A percentile compares a stretch with the other conserved stretches of the same genome.
phyloP scores from a whole-genome alignment of 2,797 vertebrate genomes.

The Gallinago solitaria region DNA sequence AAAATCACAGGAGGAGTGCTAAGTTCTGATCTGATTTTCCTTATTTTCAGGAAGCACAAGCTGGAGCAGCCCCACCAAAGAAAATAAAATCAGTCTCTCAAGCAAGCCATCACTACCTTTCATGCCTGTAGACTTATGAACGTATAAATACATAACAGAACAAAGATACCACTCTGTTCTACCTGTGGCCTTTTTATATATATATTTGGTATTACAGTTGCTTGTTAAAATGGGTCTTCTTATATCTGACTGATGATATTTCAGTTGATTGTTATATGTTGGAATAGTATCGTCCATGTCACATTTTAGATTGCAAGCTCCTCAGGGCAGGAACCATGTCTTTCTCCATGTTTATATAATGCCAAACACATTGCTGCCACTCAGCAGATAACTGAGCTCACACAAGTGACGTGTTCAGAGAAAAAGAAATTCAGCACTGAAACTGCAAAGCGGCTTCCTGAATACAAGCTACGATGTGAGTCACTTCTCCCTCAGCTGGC shows the following conservation, averaged over 20 bases:
- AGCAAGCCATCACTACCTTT: not conserved
- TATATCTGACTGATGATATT: not conserved
- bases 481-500: conserved; percentile 36
- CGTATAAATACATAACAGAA: not conserved
- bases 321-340: conserved; percentile 28
- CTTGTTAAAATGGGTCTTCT: conserved; percentile 12
- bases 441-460: not conserved
- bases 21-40: not conserved
- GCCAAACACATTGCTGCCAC: not conserved
- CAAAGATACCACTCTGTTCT: not conserved
- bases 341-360: not conserved
- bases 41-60: conserved; percentile 60
- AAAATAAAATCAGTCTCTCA: not conserved
- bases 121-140: not conserved
- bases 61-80: not conserved
- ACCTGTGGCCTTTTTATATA: conserved; percentile 1
- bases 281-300: conserved; percentile 20
- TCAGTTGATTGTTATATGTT: not conserved
- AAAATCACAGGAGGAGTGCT: not conserved
- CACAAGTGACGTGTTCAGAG: not conserved
- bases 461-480: not conserved
- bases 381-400: not conserved
- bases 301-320: conserved; percentile 1
- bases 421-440: not conserved
- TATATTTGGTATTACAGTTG: conserved; percentile 42